These are phyloP conservation scores for Schizotus pectinicornis DNA, from an alignment of 2,888 invertebrate species.

Conservation along the genomic window DNA sequence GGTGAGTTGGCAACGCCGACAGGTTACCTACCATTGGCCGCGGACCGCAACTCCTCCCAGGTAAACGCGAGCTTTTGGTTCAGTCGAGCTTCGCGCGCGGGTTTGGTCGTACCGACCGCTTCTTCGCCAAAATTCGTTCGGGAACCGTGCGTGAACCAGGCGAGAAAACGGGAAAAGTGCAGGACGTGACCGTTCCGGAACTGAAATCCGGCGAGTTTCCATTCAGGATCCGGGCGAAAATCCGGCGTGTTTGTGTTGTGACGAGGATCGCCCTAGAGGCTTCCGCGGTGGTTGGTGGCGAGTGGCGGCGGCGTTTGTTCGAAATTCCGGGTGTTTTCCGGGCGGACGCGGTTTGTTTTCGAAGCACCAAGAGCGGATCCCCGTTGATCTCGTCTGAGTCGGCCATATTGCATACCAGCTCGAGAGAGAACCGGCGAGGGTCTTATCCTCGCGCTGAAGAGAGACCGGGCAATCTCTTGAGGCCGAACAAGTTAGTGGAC, in stretches of 20 bases:
- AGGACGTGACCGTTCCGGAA: neutral
- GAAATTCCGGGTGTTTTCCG: conserved; percentile 15
- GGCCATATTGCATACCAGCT: conserved; percentile 62
- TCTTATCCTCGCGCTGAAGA: conserved; percentile 41
- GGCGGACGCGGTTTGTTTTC: conserved; percentile 42
- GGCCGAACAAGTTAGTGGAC: conserved; percentile 56
- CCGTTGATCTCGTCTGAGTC: conserved; percentile 48
- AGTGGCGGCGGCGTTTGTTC: neutral
- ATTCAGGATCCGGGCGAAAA: too few species aligned
- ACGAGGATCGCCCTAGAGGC: neutral
- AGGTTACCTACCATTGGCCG: conserved; percentile 50
- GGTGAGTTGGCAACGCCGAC: conserved; percentile 56
- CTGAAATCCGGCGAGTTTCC: too few species aligned
- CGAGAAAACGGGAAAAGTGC: conserved; percentile 1
- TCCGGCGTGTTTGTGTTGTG: too few species aligned
- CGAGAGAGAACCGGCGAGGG: conserved; percentile 48
- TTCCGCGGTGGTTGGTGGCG: neutral
- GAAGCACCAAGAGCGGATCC: conserved; percentile 48
- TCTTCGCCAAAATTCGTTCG: neutral
- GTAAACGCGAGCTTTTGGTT: conserved; percentile 38
- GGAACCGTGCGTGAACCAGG: conserved; percentile 17
- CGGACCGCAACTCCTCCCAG: conserved; percentile 54
- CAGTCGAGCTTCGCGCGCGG: conserved; percentile 56
- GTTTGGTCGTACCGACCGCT: conserved; percentile 21
- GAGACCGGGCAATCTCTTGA: conserved; percentile 52